phyloP scores from a whole-genome alignment of 2,888 invertebrate genomes.

The Conistra vaccinii region DNA sequence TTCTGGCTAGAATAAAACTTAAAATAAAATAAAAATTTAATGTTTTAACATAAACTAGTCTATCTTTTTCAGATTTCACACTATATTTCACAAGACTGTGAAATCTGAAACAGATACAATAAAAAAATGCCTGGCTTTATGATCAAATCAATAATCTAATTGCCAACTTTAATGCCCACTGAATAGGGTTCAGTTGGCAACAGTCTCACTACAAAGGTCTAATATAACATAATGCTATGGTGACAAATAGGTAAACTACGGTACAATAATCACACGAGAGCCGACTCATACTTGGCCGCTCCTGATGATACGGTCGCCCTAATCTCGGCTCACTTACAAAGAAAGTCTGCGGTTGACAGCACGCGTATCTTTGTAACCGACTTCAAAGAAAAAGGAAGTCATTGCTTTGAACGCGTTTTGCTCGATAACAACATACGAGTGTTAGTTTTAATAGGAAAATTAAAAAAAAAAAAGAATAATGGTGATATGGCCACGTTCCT shows the following conservation, averaged over 20 bases:
- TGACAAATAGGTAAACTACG: not conserved
- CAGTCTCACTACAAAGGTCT: not conserved
- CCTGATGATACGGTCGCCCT: slow-evolving; percentile 11
- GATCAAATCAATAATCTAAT: too few relatives aligned
- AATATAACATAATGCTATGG: not conserved
- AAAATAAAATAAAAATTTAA: not conserved
- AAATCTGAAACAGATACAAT: not conserved
- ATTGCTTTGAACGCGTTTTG: not conserved
- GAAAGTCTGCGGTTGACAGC: slow-evolving; percentile 49
- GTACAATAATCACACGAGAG: slow-evolving; percentile 17
- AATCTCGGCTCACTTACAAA: slow-evolving; percentile 29
- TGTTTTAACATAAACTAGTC: not conserved
- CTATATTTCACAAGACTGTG: not conserved
- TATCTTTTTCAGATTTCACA: not conserved
- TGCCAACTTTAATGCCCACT: not conserved
- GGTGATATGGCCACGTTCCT: not conserved
- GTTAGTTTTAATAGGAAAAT: not conserved
- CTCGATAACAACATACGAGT: not conserved
- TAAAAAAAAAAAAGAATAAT: not conserved
- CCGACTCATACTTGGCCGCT: slow-evolving; percentile 33
- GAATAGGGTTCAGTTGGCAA: not conserved
- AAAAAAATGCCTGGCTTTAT: not conserved
- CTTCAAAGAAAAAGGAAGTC: not conserved
- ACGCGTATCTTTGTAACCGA: slow-evolving; percentile 11
- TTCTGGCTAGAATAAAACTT: not conserved